Conservation (phyloP, 2,113 vertebrate species). For the Lycaon pictus region DNA sequence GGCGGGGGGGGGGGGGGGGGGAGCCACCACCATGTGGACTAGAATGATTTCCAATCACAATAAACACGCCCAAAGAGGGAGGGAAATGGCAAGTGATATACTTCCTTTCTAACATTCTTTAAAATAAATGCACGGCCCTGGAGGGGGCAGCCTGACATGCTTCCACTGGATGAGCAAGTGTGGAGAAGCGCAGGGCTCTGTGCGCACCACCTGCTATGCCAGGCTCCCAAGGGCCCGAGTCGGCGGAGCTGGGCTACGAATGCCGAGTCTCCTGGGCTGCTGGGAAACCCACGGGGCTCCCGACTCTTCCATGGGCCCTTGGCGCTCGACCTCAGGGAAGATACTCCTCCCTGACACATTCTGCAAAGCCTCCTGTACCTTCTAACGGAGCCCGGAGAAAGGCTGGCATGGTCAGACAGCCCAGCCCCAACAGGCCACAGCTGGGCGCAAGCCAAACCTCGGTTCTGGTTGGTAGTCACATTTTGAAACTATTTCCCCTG, state of each 20-base stretch:
- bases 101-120: conserved; percentile 73
- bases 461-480: background rate
- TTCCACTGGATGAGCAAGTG: background rate
- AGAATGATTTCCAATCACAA: conserved; percentile 70
- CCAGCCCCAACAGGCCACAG: background rate
- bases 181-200: background rate
- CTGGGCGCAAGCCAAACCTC: background rate
- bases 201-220: background rate
- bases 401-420: background rate
- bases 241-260: conserved; percentile 37
- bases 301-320: background rate
- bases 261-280: background rate
- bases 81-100: conserved; percentile 61
- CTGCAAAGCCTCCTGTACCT: background rate
- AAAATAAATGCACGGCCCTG: conserved; percentile 51
- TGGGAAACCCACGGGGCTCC: background rate
- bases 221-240: background rate
- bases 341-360: background rate
- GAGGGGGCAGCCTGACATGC: background rate
- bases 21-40: background rate
- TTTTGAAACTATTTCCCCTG: background rate
- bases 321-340: background rate
- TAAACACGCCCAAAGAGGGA: conserved; percentile 72
- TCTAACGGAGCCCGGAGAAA: background rate
- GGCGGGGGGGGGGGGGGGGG: background rate